A percentile compares a stretch with the other conserved stretches of the same genome.
These are phyloP conservation scores for Drosophila bocqueti DNA, from an alignment of 1,140 invertebrate species.

Conservation along the genomic window DNA sequence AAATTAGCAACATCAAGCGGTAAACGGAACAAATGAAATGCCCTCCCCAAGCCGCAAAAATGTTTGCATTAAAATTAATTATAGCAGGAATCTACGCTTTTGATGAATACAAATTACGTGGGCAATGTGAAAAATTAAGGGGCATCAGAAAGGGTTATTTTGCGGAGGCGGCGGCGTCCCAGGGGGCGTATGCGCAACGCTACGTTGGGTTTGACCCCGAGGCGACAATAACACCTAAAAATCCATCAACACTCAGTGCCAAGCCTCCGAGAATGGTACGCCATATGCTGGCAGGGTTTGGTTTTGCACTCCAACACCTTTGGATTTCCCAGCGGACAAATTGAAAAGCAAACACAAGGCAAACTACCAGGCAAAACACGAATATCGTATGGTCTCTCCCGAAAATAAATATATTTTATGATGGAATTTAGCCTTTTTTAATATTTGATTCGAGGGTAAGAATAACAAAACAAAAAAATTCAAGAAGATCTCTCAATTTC, in stretches of 20 bases:
- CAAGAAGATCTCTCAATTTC: background rate
- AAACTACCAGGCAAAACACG: background rate
- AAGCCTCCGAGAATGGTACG: background rate
- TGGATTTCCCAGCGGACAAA: slow-evolving; percentile 29
- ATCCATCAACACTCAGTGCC: slow-evolving; percentile 38
- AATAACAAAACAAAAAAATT: background rate
- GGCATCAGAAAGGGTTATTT: slow-evolving; percentile 31
- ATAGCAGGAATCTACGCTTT: slow-evolving; percentile 29
- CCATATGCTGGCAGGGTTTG: background rate
- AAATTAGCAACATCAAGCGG: slow-evolving; percentile 67
- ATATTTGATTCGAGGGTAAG: background rate
- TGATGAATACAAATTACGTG: slow-evolving; percentile 58
- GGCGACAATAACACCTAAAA: slow-evolving; percentile 39
- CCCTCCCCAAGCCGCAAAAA: slow-evolving; percentile 48
- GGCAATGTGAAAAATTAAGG: slow-evolving; percentile 32
- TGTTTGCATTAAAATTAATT: slow-evolving; percentile 75
- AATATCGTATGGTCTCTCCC: background rate
- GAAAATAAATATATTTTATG: background rate
- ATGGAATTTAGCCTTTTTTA: background rate
- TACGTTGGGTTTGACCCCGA: background rate
- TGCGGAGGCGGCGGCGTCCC: background rate
- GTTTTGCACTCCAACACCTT: slow-evolving; percentile 13
- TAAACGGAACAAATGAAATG: slow-evolving; percentile 46
- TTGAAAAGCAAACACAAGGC: slow-evolving; percentile 21
- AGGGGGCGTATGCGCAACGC: slow-evolving; percentile 50